phyloP scores from a whole-genome alignment of 2,888 invertebrate genomes.

The Flabesymbios commensalis region DNA sequence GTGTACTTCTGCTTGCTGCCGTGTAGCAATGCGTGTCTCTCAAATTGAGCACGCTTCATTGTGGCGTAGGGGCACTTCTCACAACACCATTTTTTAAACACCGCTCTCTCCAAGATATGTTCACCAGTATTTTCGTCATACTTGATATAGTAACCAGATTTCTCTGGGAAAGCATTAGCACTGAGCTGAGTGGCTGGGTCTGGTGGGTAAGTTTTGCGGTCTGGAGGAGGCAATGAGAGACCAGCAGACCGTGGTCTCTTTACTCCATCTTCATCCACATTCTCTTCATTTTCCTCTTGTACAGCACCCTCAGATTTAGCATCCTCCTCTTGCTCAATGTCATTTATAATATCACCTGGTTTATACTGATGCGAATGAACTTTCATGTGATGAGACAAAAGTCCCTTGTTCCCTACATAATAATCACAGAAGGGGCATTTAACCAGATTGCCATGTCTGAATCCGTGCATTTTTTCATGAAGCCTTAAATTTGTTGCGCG shows the following conservation, averaged over 20 bases:
- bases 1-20: slow-evolving; percentile 82
- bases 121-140: slow-evolving; percentile 63
- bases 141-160: slow-evolving; percentile 23
- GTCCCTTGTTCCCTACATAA: slow-evolving; percentile 74
- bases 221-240: neutral
- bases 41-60: slow-evolving; percentile 81
- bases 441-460: slow-evolving; percentile 51
- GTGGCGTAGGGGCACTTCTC: slow-evolving; percentile 82
- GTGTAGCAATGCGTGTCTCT: slow-evolving; percentile 79
- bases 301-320: neutral
- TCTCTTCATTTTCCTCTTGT: neutral
- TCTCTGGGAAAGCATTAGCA: slow-evolving; percentile 7
- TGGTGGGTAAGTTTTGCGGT: neutral
- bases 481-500: slow-evolving; percentile 79
- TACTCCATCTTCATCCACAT: neutral
- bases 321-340: slow-evolving; percentile 44
- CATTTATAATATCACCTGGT: slow-evolving; percentile 37
- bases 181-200: slow-evolving; percentile 1
- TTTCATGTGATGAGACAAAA: slow-evolving; percentile 70
- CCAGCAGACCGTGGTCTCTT: neutral
- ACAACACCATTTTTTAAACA: slow-evolving; percentile 70
- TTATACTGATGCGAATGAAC: slow-evolving; percentile 66
- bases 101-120: slow-evolving; percentile 70
- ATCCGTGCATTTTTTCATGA: slow-evolving; percentile 80
- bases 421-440: slow-evolving; percentile 81